These are phyloP conservation scores for Thecophora atra DNA, from an alignment of 2,888 invertebrate genomes.

Conservation along the genomic window DNA sequence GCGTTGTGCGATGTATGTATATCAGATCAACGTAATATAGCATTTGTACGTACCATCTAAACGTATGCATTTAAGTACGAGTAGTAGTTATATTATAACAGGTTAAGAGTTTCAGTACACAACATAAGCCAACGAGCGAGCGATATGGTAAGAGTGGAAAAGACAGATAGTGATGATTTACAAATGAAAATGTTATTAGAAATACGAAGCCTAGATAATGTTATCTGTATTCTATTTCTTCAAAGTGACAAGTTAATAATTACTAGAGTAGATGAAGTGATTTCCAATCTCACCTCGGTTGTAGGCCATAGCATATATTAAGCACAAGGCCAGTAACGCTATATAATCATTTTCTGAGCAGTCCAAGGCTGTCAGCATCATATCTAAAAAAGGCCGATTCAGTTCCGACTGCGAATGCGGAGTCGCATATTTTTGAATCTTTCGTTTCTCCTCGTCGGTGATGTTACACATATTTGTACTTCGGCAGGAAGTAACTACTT, in stretches of 20 bases:
- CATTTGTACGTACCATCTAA: conserved; percentile 44
- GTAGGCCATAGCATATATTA: conserved; percentile 91
- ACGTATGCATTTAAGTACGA: conserved; percentile 20
- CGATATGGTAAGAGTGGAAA: conserved; percentile 28
- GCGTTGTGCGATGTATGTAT: too few species aligned
- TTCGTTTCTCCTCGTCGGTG: conserved; percentile 93
- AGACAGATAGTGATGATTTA: conserved; percentile 21
- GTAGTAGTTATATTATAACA: conserved; percentile 9
- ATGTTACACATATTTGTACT: conserved; percentile 72
- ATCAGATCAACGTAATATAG: not conserved
- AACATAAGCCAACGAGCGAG: conserved; percentile 32
- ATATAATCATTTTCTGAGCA: conserved; percentile 95
- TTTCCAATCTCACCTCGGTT: conserved; percentile 78
- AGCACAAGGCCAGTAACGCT: conserved; percentile 90
- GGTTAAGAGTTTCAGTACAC: conserved; percentile 21
- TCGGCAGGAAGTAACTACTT: not conserved
- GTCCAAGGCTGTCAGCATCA: conserved; percentile 85
- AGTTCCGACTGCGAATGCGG: conserved; percentile 51
- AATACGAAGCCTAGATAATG: not conserved
- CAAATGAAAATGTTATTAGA: conserved; percentile 27
- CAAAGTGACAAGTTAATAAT: not conserved
- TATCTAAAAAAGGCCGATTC: conserved; percentile 80
- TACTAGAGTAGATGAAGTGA: too few species aligned
- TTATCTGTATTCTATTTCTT: not conserved
- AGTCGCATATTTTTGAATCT: conserved; percentile 61